Conservation (phyloP, 1,140 invertebrate species). For the Rhopalosiphum padi region DNA sequence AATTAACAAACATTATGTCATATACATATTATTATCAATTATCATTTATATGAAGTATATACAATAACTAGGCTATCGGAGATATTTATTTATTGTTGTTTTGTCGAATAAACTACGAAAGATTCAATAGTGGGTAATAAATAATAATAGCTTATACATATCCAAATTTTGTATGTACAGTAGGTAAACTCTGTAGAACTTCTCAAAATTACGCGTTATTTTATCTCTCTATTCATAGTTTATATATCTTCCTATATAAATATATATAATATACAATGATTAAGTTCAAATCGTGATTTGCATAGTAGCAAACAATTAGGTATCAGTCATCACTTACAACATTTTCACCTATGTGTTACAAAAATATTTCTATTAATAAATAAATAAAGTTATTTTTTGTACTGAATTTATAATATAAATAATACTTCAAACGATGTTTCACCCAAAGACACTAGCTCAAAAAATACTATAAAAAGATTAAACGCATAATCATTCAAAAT, state of each 20-base stretch:
- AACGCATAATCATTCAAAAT: not conserved
- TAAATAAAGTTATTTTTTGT: not conserved
- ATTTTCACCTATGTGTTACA: not conserved
- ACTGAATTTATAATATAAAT: not conserved
- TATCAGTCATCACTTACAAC: not conserved
- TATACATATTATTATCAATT: not conserved
- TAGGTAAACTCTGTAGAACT: too few species aligned
- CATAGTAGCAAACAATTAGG: not conserved
- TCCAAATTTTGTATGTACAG: not conserved
- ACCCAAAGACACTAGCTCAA: too few species aligned
- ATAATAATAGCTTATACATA: not conserved
- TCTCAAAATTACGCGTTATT: not conserved
- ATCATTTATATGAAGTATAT: not conserved
- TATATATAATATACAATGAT: not conserved
- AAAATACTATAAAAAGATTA: not conserved
- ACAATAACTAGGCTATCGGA: not conserved
- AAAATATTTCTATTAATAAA: not conserved
- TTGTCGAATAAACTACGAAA: not conserved
- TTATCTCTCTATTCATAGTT: not conserved
- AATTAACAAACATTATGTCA: not conserved
- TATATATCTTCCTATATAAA: not conserved
- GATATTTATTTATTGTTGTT: not conserved
- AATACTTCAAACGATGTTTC: not conserved
- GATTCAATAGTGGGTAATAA: not conserved
- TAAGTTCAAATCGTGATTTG: not conserved